Conservation (phyloP, 2,888 invertebrate genomes). For the Acanthosepion lycidas region DNA sequence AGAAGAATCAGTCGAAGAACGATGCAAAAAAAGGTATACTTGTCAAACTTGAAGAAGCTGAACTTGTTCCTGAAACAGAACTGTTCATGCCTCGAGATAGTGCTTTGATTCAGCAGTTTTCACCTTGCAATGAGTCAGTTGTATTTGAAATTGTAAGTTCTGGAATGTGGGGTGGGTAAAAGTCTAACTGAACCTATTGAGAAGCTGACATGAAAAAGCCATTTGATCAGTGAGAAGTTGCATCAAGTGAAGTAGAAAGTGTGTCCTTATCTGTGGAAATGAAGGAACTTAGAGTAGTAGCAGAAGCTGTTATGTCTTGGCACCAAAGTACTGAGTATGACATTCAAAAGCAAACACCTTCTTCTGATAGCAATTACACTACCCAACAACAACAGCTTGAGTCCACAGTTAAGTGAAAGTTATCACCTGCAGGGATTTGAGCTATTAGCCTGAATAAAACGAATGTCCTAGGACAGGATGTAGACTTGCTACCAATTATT, state of each 20-base stretch:
- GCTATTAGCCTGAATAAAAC: no score
- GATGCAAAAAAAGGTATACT: neutral
- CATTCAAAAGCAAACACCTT: neutral
- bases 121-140: neutral
- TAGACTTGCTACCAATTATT: no score
- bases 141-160: neutral
- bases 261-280: neutral
- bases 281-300: no score
- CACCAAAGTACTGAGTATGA: neutral
- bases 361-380: neutral
- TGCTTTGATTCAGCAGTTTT: neutral
- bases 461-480: no score
- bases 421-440: no score
- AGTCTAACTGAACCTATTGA: neutral
- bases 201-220: neutral
- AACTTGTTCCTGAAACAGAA: neutral
- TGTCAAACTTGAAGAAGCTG: neutral
- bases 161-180: neutral
- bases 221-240: neutral
- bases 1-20: neutral
- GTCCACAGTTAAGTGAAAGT: neutral
- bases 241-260: neutral
- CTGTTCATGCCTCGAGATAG: neutral
- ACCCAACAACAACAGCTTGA: neutral
- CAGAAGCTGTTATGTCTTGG: slow-evolving; percentile 48